These are phyloP conservation scores for Rhabdomys dilectus DNA, from an alignment of 2,113 vertebrate genomes.

Conservation along the genomic window DNA sequence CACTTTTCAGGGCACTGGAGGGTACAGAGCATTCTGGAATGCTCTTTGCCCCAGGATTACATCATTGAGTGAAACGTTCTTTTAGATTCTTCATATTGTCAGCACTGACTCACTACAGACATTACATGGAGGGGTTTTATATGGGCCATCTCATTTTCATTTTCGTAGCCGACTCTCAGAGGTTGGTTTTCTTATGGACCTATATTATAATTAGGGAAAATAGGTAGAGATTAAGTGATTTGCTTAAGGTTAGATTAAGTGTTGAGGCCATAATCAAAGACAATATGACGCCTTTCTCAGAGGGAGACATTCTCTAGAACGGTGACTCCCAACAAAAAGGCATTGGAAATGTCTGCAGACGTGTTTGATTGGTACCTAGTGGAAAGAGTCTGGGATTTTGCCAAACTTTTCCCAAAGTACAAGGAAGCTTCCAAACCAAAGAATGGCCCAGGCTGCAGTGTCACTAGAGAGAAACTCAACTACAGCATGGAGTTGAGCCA, in stretches of 20 bases:
- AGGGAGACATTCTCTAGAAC: neutral
- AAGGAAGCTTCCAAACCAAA: neutral
- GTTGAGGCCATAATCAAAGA: constrained; percentile 11
- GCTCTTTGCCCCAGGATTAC: neutral
- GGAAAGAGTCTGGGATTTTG: neutral
- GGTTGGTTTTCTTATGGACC: neutral
- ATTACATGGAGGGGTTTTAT: neutral
- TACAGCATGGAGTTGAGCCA: neutral
- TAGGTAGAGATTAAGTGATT: neutral
- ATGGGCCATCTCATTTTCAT: neutral
- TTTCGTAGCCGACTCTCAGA: neutral
- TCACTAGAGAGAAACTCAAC: neutral
- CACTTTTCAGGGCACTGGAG: neutral
- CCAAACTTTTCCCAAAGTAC: neutral
- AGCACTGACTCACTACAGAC: neutral
- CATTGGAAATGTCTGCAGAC: neutral
- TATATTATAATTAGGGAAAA: constrained; percentile 10
- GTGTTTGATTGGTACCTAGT: neutral
- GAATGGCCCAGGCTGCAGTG: neutral
- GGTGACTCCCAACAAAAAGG: neutral
- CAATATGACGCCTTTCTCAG: neutral
- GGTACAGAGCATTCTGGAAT: neutral
- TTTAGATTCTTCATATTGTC: neutral
- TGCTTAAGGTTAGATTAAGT: neutral
- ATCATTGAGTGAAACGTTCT: neutral